phyloP scores from a whole-genome alignment of 1,140 invertebrate species.

The Elymnias hypermnestra region DNA sequence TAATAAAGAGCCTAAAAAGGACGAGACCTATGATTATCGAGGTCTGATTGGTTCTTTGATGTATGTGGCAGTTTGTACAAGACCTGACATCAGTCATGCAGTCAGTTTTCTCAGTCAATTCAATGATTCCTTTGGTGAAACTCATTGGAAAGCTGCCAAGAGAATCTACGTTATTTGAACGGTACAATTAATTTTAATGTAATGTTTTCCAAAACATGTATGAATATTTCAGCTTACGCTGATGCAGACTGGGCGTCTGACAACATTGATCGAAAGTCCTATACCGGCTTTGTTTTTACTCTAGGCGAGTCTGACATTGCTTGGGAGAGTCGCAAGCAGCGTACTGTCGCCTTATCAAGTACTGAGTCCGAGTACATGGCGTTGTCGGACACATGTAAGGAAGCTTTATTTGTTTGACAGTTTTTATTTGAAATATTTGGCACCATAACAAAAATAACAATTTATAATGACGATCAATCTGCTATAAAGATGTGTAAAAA shows the following conservation, averaged over 20 bases:
- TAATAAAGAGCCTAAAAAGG: no score
- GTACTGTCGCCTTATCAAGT: conserved; percentile 11
- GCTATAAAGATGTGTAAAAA: neutral
- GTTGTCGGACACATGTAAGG: conserved; percentile 10
- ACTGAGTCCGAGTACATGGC: conserved; percentile 14
- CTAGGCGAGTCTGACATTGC: neutral
- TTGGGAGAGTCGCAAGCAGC: conserved; percentile 12
- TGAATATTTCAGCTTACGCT: conserved; percentile 4
- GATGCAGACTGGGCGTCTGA: conserved; percentile 17
- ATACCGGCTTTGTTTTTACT: conserved; percentile 12
- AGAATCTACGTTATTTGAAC: neutral
- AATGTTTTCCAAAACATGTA: conserved; percentile 1
- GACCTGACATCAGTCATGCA: conserved; percentile 6
- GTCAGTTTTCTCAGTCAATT: conserved; percentile 3
- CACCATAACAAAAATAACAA: neutral
- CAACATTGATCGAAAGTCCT: conserved; percentile 2
- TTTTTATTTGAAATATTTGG: conserved; percentile 1
- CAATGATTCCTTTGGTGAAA: neutral
- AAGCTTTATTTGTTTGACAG: conserved; percentile 5
- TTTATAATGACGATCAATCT: neutral
- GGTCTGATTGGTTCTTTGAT: conserved; percentile 4
- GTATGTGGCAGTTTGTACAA: neutral
- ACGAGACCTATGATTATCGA: no score
- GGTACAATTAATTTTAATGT: conserved; percentile 5
- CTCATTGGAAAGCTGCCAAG: neutral